Evolutionary conservation across 2,888 invertebrate species (phyloP), one percentile per base, ranked within the genome.

Genomic region (Pristionchus fissidentatus): DNA sequence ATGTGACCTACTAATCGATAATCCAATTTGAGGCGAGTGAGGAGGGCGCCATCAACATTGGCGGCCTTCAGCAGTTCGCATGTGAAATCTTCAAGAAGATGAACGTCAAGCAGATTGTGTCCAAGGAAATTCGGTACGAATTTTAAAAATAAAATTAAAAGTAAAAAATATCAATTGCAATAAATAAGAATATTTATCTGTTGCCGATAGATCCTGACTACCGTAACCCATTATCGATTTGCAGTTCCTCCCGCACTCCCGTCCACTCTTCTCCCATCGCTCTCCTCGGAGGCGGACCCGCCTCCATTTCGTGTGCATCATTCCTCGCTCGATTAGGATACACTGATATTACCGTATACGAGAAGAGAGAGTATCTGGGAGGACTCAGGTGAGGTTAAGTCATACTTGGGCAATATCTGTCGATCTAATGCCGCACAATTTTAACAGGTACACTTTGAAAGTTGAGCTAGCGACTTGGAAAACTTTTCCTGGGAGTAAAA

Each of bases 11-110:
- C 62, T 8, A 62, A 10, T n/a, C n/a, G 62, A 8, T 62, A 15
- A n/a, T n/a, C n/a, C n/a, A n/a, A n/a, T 4, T 73, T 85, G 57
- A 96, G 92, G 98, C 97, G 0, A 95, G 95, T 15, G 99, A 99
- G 93, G 98, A 98, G 93, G 99, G 99, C 0, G 95, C 98, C 0
- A 99, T 99, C 90, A 99, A 99, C 92, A 99, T 99, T 90, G 98
- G 98, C 0, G 99, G 99, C 0, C 94, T 99, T 52, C 99, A 99
- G 93, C 98, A 99, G 92, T 99, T 96, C 93, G 97, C 98, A 78
- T 96, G 97, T 1, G 98, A 99, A 92, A 96, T 96, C 35, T 98
- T 98, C 93, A 97, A 97, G 94, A 95, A 95, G 92, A 98, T 98
- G 98, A 95, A 95, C 29, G 95, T 99, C 8, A 95, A 95, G 0